Conservation (phyloP, 1,140 invertebrate genomes). For the Rhynchophorus ferrugineus region DNA sequence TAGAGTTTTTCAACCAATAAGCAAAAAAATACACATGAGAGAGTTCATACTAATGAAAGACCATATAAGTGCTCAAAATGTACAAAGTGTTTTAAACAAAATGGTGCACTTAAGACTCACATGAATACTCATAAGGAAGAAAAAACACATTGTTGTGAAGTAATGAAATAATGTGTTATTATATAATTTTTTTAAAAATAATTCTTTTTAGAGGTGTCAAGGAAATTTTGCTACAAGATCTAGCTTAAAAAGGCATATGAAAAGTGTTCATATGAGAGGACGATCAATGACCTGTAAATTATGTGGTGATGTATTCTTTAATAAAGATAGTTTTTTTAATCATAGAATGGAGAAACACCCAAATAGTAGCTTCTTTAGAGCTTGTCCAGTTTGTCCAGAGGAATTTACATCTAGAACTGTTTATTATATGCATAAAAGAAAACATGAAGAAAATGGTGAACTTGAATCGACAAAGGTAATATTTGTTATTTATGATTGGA, state of each 20-base stretch:
- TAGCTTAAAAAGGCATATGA: not conserved
- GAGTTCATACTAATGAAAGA: conserved; percentile 4
- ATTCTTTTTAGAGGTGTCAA: not conserved
- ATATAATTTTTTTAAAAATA: no score
- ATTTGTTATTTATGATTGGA: no score
- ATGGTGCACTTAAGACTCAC: not conserved
- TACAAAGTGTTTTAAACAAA: not conserved
- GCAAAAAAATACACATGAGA: not conserved
- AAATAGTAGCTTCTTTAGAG: not conserved
- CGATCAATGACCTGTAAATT: not conserved
- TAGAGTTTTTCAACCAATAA: not conserved
- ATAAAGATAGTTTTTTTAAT: not conserved
- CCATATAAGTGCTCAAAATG: not conserved
- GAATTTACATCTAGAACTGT: not conserved
- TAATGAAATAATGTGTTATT: no score
- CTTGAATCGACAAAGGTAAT: not conserved
- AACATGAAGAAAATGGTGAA: not conserved
- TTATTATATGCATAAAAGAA: not conserved
- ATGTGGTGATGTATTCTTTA: not conserved
- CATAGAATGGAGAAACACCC: conserved; percentile 2
- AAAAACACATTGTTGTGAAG: not conserved
- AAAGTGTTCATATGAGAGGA: not conserved
- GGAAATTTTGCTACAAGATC: not conserved
- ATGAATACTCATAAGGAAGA: conserved; percentile 6
- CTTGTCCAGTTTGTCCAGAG: not conserved